Evolutionary conservation across 2,113 vertebrate species (phyloP), one percentile per base, ranked within the genome.

Genomic region (Salvelinus namaycush): DNA sequence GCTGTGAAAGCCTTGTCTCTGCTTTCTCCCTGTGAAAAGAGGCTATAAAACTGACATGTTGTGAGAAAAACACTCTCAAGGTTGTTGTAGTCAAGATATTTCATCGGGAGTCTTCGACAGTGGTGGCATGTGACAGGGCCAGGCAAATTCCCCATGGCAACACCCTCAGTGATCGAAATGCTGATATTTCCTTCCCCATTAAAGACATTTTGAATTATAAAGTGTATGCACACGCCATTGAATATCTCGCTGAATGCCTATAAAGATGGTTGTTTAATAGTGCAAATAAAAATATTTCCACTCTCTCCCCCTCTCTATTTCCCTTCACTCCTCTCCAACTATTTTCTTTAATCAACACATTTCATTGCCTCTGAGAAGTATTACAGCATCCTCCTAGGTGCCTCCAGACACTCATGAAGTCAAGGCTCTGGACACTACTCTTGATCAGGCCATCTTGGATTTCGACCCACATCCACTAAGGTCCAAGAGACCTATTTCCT

Each of bases 1-100:
- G n/a, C 79, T 83, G 76, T 80, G 80, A 87, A 88, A 88, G 76
- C 62, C 79, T 73, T 74, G 73, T 66, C 26, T 74, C 48, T 67
- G 60, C 49, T 26, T 49, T 72, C 83, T 54, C 24, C 66, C 49
- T 49, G 62, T 73, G 59, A 84, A 79, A 49, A 54, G 65, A 83
- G 69, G 60, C 70, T 5, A 81, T 69, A 48, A 81, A 78, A 78
- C 16, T 81, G 62, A 44, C 78, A 13, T 70, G 70, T 72, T 26
- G 77, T 70, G 39, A 81, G 70, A 82, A 68, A 7, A 26, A 13
- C 62, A 69, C 72, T 72, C 66, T 85, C 68, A 87, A 75, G 75
- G 73, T 72, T 82, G 77, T 64, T 44, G 59, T 69, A 24, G 71
- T 74, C 20, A 49, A 54, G 13, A 77, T 34, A 57, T 80, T 60